phyloP scores from a whole-genome alignment of 2,113 vertebrate species.

The Tretioscincus oriximinensis region DNA sequence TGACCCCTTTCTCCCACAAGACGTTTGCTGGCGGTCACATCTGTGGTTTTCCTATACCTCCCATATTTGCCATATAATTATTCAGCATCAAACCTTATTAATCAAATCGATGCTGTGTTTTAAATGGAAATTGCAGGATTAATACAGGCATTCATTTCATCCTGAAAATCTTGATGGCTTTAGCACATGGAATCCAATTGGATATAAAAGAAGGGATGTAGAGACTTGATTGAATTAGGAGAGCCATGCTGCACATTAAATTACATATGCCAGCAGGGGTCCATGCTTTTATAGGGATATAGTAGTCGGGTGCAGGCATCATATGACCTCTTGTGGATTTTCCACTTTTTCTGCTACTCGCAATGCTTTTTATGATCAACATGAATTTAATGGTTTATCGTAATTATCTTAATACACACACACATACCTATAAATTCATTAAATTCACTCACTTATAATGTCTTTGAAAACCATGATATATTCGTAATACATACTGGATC shows the following conservation, averaged over 20 bases:
- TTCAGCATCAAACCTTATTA: slow-evolving; percentile 99
- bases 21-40: slow-evolving; percentile 91
- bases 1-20: slow-evolving; percentile 96
- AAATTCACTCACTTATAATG: slow-evolving; percentile 7
- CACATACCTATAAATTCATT: slow-evolving; percentile 24
- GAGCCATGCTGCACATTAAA: slow-evolving; percentile 86
- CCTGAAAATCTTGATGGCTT: slow-evolving; percentile 98
- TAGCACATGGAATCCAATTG: slow-evolving; percentile 96
- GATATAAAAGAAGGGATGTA: slow-evolving; percentile 94
- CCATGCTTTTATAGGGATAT: slow-evolving; percentile 76
- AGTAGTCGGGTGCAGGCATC: slow-evolving; percentile 60
- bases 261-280: slow-evolving; percentile 85
- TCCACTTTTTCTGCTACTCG: slow-evolving; percentile 34
- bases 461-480: slow-evolving; percentile 12
- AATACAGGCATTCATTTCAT: slow-evolving; percentile 99
- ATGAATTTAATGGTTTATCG: slow-evolving; percentile 32
- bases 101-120: slow-evolving; percentile 99
- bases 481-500: background rate
- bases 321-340: slow-evolving; percentile 59
- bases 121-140: slow-evolving; percentile 99
- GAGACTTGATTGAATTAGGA: slow-evolving; percentile 96
- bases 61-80: slow-evolving; percentile 95
- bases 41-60: slow-evolving; percentile 93
- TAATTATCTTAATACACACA: slow-evolving; percentile 18
- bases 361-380: slow-evolving; percentile 43